Conservation (phyloP, 1,140 invertebrate species). For the Schlechtendalia chinensis region DNA sequence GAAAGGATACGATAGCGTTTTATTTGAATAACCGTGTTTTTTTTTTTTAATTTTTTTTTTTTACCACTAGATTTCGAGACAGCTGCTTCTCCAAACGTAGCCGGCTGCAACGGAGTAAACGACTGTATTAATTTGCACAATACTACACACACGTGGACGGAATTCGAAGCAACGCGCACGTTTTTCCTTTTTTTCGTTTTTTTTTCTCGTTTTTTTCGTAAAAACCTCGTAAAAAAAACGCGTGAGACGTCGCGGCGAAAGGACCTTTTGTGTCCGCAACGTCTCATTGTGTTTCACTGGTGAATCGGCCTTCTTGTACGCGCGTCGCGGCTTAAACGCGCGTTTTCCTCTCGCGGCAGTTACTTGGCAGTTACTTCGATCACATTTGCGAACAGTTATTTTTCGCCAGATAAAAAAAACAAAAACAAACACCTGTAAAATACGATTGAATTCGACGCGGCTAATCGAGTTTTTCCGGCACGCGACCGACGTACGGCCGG, state of each 20-base stretch:
- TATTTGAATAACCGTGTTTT: background rate
- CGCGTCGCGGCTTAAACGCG: too few species aligned
- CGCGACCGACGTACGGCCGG: too few species aligned
- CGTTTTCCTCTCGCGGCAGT: too few species aligned
- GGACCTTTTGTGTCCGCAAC: constrained; percentile 27
- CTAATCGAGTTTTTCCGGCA: too few species aligned
- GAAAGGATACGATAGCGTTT: background rate
- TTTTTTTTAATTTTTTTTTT: background rate
- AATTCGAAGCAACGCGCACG: background rate
- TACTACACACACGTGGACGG: background rate
- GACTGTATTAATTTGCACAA: constrained; percentile 34
- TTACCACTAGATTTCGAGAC: background rate
- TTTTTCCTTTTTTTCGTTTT: constrained; percentile 23
- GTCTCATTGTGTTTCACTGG: constrained; percentile 24
- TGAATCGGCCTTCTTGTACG: background rate
- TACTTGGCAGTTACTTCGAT: too few species aligned
- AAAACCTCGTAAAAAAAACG: background rate
- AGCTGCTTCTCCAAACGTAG: background rate
- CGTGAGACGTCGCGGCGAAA: too few species aligned
- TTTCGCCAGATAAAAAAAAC: too few species aligned
- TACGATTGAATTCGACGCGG: too few species aligned
- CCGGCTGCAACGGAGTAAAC: constrained; percentile 17
- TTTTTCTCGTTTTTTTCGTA: constrained; percentile 5
- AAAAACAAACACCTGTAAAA: too few species aligned
- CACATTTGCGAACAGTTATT: too few species aligned